Evolutionary conservation across 2,797 vertebrate species (phyloP).

Genomic region (Denticeps clupeoides): DNA sequence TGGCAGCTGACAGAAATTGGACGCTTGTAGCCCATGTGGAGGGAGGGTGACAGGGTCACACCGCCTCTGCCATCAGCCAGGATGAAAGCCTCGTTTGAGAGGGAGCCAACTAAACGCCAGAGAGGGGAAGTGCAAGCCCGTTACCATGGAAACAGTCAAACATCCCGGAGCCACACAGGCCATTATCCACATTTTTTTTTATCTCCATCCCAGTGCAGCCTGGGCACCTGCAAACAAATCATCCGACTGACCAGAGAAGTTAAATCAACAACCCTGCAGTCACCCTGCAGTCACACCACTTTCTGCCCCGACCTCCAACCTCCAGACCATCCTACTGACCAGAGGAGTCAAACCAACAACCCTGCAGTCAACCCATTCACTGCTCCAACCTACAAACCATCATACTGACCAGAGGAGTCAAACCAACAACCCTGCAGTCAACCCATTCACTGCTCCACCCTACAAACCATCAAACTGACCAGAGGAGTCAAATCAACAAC

Average conservation of each 20-base stretch:
- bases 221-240: background rate
- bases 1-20: conserved; percentile 33
- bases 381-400: no score
- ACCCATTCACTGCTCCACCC: no score
- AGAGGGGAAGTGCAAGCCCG: background rate
- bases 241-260: background rate
- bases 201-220: conserved; percentile 5
- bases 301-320: no score
- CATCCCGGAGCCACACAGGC: background rate
- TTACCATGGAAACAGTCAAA: background rate
- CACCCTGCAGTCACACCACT: no score
- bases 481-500: no score
- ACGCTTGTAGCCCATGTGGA: conserved; percentile 7
- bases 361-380: no score
- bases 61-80: conserved; percentile 14
- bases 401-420: no score
- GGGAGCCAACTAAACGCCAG: background rate
- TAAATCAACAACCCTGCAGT: no score
- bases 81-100: background rate
- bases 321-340: no score
- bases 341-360: no score
- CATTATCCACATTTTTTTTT: conserved; percentile 15
- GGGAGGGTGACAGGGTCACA: conserved; percentile 21
- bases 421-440: no score
- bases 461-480: no score